These are phyloP conservation scores for Paramisgurnus dabryanus DNA, from an alignment of 2,113 vertebrate species.

Conservation along the genomic window DNA sequence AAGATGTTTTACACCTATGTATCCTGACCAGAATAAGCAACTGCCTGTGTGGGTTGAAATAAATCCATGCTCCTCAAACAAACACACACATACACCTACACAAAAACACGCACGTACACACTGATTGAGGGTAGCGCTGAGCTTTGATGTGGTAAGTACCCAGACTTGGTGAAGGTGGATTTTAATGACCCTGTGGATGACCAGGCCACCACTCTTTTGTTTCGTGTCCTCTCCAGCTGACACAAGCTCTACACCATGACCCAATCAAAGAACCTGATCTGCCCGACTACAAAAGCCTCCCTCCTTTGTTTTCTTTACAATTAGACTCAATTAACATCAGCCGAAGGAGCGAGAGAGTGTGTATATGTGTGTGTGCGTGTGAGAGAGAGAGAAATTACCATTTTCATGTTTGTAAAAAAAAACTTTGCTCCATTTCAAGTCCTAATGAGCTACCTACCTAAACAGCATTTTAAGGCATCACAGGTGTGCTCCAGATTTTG, in stretches of 20 bases:
- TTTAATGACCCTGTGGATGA: slow-evolving; percentile 31
- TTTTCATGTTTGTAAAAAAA: not conserved
- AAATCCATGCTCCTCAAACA: not conserved
- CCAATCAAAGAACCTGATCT: slow-evolving; percentile 53
- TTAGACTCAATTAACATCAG: slow-evolving; percentile 72
- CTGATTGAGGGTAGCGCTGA: slow-evolving; percentile 42
- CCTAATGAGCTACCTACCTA: not conserved
- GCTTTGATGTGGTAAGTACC: slow-evolving; percentile 92
- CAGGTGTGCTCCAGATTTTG: no score
- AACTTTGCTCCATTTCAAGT: not conserved
- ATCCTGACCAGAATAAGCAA: slow-evolving; percentile 20
- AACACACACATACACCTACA: not conserved
- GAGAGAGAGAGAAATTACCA: not conserved
- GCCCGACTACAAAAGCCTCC: slow-evolving; percentile 69
- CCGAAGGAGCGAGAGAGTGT: slow-evolving; percentile 45
- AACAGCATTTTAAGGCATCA: not conserved
- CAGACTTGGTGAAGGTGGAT: slow-evolving; percentile 74
- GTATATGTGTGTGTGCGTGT: not conserved
- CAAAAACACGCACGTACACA: not conserved
- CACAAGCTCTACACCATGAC: slow-evolving; percentile 26
- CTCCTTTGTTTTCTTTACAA: slow-evolving; percentile 67
- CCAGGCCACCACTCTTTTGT: slow-evolving; percentile 68
- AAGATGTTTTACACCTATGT: slow-evolving; percentile 12
- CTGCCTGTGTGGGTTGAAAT: not conserved
- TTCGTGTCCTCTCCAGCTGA: slow-evolving; percentile 18